phyloP scores from a whole-genome alignment of 2,113 vertebrate genomes.

The Ptychochromis oligacanthus region DNA sequence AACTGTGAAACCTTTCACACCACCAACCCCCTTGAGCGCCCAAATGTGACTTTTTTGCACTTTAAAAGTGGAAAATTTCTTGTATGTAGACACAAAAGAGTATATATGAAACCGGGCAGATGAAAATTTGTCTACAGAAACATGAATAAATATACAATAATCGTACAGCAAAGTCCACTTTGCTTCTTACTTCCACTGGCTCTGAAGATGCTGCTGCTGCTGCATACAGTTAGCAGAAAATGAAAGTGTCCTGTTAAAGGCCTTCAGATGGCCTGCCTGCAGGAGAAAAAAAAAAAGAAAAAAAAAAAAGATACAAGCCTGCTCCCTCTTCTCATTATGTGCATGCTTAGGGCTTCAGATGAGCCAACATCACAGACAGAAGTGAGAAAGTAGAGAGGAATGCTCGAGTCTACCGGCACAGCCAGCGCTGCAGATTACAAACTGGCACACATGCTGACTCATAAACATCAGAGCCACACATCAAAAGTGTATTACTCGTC shows the following conservation, averaged over 20 bases:
- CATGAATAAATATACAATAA: not conserved
- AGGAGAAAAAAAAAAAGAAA: not conserved
- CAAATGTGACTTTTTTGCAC: not conserved
- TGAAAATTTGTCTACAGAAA: not conserved
- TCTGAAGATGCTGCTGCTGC: slow-evolving; percentile 37
- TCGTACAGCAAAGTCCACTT: slow-evolving; percentile 37
- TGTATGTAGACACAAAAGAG: not conserved
- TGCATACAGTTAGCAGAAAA: not conserved
- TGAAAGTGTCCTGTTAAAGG: slow-evolving; percentile 34
- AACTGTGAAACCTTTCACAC: not conserved
- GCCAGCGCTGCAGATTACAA: slow-evolving; percentile 29
- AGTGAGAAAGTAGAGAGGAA: slow-evolving; percentile 63
- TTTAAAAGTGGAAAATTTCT: not conserved
- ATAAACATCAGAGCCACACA: slow-evolving; percentile 29
- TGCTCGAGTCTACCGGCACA: slow-evolving; percentile 32
- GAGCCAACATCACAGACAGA: slow-evolving; percentile 45
- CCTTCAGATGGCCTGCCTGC: not conserved
- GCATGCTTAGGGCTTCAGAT: slow-evolving; percentile 33
- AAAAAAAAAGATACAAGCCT: not conserved
- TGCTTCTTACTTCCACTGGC: slow-evolving; percentile 14
- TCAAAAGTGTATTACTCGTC: slow-evolving; percentile 27
- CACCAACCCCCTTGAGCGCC: not conserved
- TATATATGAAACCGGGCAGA: not conserved
- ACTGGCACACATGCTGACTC: slow-evolving; percentile 39
- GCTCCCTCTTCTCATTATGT: slow-evolving; percentile 28